Evolutionary conservation across 2,888 invertebrate genomes (phyloP).

Genomic region (Drosophila birchii): DNA sequence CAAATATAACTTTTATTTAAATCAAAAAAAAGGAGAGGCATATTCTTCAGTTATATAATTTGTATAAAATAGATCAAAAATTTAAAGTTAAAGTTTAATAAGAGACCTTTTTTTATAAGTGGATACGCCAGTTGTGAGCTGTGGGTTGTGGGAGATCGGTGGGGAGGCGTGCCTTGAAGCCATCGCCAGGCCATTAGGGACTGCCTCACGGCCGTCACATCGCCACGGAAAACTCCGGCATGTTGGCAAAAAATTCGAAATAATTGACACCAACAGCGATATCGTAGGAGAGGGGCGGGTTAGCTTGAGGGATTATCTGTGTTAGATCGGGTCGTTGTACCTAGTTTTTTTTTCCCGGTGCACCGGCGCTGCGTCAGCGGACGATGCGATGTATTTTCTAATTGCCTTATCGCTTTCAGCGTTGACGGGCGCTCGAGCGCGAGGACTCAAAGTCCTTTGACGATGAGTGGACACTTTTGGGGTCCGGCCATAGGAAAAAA

Average conservation of each 20-base stretch:
- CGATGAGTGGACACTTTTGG: slow-evolving; percentile 72
- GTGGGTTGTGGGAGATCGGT: slow-evolving; percentile 6
- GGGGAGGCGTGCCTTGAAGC: slow-evolving; percentile 55
- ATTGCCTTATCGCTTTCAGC: slow-evolving; percentile 83
- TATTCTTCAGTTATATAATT: too few relatives aligned
- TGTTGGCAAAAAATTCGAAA: slow-evolving; percentile 56
- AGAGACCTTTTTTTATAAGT: background rate
- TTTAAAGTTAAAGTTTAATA: too few relatives aligned
- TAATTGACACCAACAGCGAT: slow-evolving; percentile 47
- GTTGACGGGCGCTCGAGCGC: slow-evolving; percentile 66
- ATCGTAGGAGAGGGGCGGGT: background rate
- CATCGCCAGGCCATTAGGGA: slow-evolving; percentile 69
- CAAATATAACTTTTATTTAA: too few relatives aligned
- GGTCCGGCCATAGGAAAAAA: slow-evolving; percentile 38
- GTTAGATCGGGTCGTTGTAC: slow-evolving; percentile 28
- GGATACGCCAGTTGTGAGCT: slow-evolving; percentile 7
- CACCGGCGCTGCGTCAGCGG: slow-evolving; percentile 38
- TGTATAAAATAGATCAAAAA: too few relatives aligned
- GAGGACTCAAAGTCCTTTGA: slow-evolving; percentile 73
- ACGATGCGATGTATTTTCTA: slow-evolving; percentile 58
- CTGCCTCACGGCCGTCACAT: slow-evolving; percentile 42
- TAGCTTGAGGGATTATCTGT: background rate
- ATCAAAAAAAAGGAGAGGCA: too few relatives aligned
- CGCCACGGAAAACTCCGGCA: slow-evolving; percentile 28
- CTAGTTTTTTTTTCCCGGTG: slow-evolving; percentile 29